Percentiles rank a stretch among this genome's conserved stretches.
Evolutionary conservation across 2,797 vertebrate genomes (phyloP).

Genomic region (Pangasius krempfi): DNA sequence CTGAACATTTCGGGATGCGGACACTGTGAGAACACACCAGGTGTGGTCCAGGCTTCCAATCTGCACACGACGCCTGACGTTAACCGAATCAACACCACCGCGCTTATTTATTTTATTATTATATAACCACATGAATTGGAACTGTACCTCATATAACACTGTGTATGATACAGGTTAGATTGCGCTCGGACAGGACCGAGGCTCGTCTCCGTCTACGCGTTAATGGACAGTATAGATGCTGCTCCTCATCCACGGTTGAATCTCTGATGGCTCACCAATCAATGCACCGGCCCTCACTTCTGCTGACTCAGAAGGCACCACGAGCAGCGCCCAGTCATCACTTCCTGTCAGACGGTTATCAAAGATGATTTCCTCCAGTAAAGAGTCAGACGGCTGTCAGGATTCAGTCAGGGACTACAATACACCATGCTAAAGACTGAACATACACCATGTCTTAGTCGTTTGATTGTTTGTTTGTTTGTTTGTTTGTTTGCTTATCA

Average conservation of each 20-base stretch:
- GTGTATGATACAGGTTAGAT: background rate
- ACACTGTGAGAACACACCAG: conserved; percentile 19
- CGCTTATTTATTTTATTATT: background rate
- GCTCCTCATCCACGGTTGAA: conserved; percentile 15
- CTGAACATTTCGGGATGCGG: conserved; percentile 38
- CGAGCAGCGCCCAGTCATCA: conserved; percentile 24
- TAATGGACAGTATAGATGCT: conserved; percentile 31
- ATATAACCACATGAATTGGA: background rate
- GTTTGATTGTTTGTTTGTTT: background rate
- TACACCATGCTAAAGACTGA: conserved; percentile 45
- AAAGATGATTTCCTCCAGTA: conserved; percentile 60
- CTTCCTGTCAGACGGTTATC: conserved; percentile 48
- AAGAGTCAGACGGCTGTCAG: conserved; percentile 59
- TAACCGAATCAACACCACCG: background rate
- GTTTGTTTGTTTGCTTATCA: background rate
- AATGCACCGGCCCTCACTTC: conserved; percentile 20
- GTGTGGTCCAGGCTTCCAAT: conserved; percentile 14
- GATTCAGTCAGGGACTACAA: conserved; percentile 61
- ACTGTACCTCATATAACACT: background rate
- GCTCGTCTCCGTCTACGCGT: background rate
- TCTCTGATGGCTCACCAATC: conserved; percentile 14
- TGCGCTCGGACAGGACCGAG: background rate
- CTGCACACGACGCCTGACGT: background rate
- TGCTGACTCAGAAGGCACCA: conserved; percentile 30
- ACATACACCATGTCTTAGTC: conserved; percentile 48